Percentiles rank a stretch among this genome's conserved stretches.
These are phyloP conservation scores for Dromius quadrimaculatus DNA, from an alignment of 2,888 invertebrate genomes.

Conservation along the genomic window DNA sequence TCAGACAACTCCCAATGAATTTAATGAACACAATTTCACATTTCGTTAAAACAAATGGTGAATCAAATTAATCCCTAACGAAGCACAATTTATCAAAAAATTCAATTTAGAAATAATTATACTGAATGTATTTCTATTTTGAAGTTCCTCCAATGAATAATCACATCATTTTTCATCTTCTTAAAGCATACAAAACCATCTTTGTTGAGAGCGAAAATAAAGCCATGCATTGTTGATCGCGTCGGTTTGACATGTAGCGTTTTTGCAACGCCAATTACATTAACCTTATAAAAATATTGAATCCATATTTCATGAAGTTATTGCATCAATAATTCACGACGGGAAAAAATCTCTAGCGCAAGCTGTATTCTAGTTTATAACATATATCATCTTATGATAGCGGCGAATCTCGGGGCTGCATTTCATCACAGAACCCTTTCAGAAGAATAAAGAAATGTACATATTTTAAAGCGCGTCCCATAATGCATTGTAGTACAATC, in stretches of 20 bases:
- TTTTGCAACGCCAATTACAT: constrained; percentile 58
- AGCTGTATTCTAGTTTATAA: constrained; percentile 48
- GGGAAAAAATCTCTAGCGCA: constrained; percentile 38
- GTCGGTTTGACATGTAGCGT: constrained; percentile 25
- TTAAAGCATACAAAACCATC: constrained; percentile 4
- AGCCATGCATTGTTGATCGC: constrained; percentile 16
- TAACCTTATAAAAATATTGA: constrained; percentile 59
- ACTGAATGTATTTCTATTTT: constrained; percentile 9
- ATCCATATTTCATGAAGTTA: constrained; percentile 54
- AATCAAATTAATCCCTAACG: constrained; percentile 19
- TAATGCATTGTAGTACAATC: constrained; percentile 22
- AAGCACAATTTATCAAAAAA: constrained; percentile 24
- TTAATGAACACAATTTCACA: constrained; percentile 29
- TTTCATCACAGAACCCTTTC: constrained; percentile 25
- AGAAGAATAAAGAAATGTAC: constrained; percentile 38
- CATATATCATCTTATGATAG: constrained; percentile 48
- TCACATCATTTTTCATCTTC: constrained; percentile 26
- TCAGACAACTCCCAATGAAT: too few relatives aligned
- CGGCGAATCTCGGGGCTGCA: constrained; percentile 21
- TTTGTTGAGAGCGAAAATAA: constrained; percentile 8
- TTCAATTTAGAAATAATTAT: constrained; percentile 27
- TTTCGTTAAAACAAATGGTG: constrained; percentile 12
- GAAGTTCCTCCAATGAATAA: background rate
- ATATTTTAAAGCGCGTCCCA: constrained; percentile 40
- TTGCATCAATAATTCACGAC: constrained; percentile 56